Percentiles rank a stretch among this genome's conserved stretches.
phyloP scores from a whole-genome alignment of 2,113 vertebrate species.

The Piaya cayana region DNA sequence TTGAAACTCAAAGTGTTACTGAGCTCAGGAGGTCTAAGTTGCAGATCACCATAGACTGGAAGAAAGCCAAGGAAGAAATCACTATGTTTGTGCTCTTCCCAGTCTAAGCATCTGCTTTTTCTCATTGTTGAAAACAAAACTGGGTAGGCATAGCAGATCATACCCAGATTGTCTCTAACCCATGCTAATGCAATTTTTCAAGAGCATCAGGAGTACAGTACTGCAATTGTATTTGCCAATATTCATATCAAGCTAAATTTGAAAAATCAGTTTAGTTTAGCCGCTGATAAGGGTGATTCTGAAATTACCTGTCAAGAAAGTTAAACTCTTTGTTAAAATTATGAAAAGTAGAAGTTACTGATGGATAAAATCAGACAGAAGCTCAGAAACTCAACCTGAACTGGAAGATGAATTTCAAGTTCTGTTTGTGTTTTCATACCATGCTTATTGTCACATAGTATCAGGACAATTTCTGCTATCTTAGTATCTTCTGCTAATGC shows the following conservation, averaged over 20 bases:
- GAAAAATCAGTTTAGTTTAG: background rate
- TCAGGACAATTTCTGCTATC: background rate
- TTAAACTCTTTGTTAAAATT: background rate
- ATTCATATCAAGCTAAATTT: background rate
- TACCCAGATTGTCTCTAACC: background rate
- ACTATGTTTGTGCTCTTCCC: background rate
- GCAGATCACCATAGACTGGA: background rate
- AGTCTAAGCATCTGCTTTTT: background rate
- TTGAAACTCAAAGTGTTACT: background rate
- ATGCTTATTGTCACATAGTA: background rate
- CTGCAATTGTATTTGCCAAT: background rate
- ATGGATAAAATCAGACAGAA: background rate
- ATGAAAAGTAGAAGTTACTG: background rate
- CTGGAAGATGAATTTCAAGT: background rate
- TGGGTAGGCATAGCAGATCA: background rate
- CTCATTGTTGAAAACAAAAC: background rate
- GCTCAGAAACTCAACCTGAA: background rate
- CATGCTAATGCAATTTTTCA: background rate
- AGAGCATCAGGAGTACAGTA: background rate
- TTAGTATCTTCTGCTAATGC: background rate
- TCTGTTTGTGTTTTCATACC: background rate
- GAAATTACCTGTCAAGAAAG: background rate
- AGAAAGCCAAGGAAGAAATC: background rate
- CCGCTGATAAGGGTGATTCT: background rate
- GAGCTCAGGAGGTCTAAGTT: background rate